These are phyloP conservation scores for Eretmocerus hayati DNA, from an alignment of 2,888 invertebrate genomes.

Conservation along the genomic window DNA sequence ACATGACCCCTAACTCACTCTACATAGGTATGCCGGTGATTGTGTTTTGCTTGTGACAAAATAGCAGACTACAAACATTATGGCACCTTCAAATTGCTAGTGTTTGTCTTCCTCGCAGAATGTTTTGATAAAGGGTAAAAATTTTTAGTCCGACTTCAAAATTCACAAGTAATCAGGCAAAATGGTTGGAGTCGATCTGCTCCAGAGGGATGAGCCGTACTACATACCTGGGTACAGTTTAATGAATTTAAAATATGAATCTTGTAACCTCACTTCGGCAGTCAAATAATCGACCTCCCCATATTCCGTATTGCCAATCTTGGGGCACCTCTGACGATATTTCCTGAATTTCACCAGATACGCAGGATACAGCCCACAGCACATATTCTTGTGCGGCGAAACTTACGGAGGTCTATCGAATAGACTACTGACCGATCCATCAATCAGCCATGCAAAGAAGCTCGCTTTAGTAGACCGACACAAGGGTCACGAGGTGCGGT, in stretches of 20 bases:
- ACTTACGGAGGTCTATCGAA: conserved; percentile 65
- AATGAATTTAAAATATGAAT: background rate
- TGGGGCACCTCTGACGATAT: no score
- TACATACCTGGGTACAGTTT: conserved; percentile 18
- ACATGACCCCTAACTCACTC: no score
- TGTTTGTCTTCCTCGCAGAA: no score
- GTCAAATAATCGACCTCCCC: background rate
- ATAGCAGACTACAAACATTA: no score
- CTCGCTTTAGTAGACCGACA: conserved; percentile 60
- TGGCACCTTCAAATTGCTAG: no score
- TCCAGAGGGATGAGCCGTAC: conserved; percentile 16
- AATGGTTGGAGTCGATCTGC: conserved; percentile 20
- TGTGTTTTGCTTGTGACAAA: no score
- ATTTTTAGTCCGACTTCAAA: no score
- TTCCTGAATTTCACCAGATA: no score
- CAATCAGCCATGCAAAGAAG: conserved; percentile 64
- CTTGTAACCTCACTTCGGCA: background rate
- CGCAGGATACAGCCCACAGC: conserved; percentile 70
- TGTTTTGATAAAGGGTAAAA: no score
- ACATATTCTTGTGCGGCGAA: conserved; percentile 66
- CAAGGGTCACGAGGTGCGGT: conserved; percentile 57
- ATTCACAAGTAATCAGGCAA: conserved; percentile 8
- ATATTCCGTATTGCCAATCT: no score
- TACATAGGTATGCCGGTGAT: no score
- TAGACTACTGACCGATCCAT: conserved; percentile 67